A percentile compares a stretch with the other conserved stretches of the same genome.
Evolutionary conservation across 2,888 invertebrate species (phyloP).

Genomic region (Ectropis crepuscularia): DNA sequence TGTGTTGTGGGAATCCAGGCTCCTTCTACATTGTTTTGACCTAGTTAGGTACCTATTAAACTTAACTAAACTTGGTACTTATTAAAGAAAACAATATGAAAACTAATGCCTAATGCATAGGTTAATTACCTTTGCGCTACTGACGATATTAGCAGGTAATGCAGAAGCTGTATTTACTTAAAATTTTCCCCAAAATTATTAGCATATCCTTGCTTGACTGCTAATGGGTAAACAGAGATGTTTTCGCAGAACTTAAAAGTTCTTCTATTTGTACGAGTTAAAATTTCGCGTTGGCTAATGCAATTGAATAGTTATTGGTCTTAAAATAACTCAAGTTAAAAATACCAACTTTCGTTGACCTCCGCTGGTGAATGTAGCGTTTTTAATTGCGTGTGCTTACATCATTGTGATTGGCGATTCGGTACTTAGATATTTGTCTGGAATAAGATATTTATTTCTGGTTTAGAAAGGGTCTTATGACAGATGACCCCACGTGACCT

Average conservation of each 20-base stretch:
- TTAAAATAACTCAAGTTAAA: conserved; percentile 13
- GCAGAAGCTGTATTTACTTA: neutral
- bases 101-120: no score
- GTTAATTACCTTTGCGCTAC: no score
- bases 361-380: conserved; percentile 15
- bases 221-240: conserved; percentile 20
- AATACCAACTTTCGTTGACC: conserved; percentile 24
- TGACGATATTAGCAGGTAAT: neutral
- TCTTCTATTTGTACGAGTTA: conserved; percentile 7
- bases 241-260: conserved; percentile 11
- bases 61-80: no score
- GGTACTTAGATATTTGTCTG: neutral
- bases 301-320: conserved; percentile 1
- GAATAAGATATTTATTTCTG: neutral
- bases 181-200: conserved; percentile 21
- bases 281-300: conserved; percentile 4
- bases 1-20: no score
- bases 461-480: no score
- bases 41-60: no score
- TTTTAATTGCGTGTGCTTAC: conserved; percentile 13
- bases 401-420: conserved; percentile 7
- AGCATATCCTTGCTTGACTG: conserved; percentile 12
- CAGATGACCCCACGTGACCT: no score
- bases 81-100: no score
- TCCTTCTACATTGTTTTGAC: no score